Evolutionary conservation across 2,113 vertebrate genomes (phyloP), one percentile per base, ranked within the genome.

Genomic region (Solea solea): DNA sequence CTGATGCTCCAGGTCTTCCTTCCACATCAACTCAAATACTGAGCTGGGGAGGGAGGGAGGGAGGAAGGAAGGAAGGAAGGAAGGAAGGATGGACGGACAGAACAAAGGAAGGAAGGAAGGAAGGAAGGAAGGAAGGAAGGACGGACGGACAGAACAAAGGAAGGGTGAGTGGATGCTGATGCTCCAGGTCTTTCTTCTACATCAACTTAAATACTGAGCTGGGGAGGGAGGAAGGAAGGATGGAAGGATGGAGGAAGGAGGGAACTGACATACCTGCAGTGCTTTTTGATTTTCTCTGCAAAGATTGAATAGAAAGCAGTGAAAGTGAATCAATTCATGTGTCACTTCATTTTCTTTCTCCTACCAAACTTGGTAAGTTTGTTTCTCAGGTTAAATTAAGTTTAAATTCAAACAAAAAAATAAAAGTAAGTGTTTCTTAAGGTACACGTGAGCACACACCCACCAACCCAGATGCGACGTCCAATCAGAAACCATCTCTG

Each of bases 121-220:
- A 46, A 46, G 44, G 44, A 46, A 46, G 10, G 11, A 2, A 48
- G 45, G 14, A 12, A 48, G 10, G 12, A 11, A 27, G 28, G n/a
- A 51, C 60, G 64, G 62, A n/a, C 14, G 46, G 42, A 59, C 44
- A 41, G 53, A 45, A 45, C n/a, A n/a, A n/a, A 45, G 44, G 2
- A 45, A 45, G 44, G 44, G 2, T 8, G 42, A 10, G 9, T 6
- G 82, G 79, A 86, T 80, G 79, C 78, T 54, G 54, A 87, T 13
- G 70, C 85, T 52, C 21, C 54, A 64, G 84, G 80, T 89, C 82
- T 73, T 74, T 81, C 77, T 86, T 85, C 86, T 70, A 59, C 72
- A 72, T 84, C 82, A 9, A 52, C 48, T 11, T 2, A 53, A 52
- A 15, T 41, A 9, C 5, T 45, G 48, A 10, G 45, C 4, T 13